Evolutionary conservation across 2,888 invertebrate species (phyloP).

Genomic region (Elysia crispata): DNA sequence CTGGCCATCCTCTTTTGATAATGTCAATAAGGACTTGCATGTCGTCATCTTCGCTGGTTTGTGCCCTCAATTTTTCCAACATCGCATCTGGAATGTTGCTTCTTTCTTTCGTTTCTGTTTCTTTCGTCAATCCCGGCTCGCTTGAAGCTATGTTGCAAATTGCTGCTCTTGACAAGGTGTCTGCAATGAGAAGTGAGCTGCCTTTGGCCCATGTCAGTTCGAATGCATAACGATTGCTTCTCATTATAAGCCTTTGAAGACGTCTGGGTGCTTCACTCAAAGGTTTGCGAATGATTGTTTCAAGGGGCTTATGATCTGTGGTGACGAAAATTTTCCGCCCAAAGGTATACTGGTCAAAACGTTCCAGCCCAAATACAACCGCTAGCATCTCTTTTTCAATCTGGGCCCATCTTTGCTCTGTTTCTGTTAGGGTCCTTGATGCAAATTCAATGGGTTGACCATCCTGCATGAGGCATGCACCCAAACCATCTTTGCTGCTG

Average conservation of each 20-base stretch:
- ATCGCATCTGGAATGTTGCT: background rate
- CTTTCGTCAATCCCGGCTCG: too few relatives aligned
- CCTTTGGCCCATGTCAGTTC: constrained; percentile 47
- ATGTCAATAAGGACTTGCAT: background rate
- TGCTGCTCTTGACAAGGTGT: constrained; percentile 51
- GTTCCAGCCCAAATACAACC: constrained; percentile 19
- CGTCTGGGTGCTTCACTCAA: constrained; percentile 27
- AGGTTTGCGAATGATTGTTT: constrained; percentile 17
- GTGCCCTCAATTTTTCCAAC: background rate
- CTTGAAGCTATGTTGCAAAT: constrained; percentile 2
- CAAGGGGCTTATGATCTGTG: constrained; percentile 22
- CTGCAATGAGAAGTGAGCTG: constrained; percentile 22
- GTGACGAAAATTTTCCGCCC: background rate
- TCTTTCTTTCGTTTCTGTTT: too few relatives aligned
- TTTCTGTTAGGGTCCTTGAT: constrained; percentile 30
- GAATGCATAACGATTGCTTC: constrained; percentile 51
- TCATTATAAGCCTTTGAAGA: constrained; percentile 55
- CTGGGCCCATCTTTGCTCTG: constrained; percentile 22
- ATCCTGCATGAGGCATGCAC: constrained; percentile 3
- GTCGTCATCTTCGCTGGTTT: background rate
- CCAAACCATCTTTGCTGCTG: constrained; percentile 15
- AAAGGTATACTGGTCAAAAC: constrained; percentile 25
- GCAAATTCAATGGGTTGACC: constrained; percentile 25
- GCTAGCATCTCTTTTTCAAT: constrained; percentile 41
- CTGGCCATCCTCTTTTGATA: background rate